phyloP scores from a whole-genome alignment of 2,113 vertebrate genomes.

The Otis tarda region DNA sequence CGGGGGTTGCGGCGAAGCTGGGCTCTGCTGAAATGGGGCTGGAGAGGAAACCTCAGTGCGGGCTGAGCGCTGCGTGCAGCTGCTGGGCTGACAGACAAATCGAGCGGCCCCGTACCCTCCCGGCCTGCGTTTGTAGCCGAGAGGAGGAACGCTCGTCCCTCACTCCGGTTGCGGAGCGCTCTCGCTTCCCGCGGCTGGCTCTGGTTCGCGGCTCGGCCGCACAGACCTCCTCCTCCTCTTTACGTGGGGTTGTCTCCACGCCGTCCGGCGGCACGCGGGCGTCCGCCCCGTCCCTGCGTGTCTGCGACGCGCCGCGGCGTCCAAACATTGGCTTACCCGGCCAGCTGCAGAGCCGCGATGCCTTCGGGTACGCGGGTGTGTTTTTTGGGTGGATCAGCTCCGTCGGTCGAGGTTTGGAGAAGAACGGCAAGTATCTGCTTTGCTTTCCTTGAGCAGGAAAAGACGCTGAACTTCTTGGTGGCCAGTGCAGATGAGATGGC shows the following conservation, averaged over 20 bases:
- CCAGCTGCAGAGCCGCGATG: not conserved
- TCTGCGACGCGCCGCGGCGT: not conserved
- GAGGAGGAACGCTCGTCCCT: constrained; percentile 12
- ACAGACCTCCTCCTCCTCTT: not conserved
- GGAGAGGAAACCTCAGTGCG: not conserved
- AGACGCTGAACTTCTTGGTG: not conserved
- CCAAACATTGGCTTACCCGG: not conserved
- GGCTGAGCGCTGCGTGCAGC: accelerated
- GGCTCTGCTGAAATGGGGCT: constrained; percentile 6
- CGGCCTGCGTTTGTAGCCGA: not conserved
- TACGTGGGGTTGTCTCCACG: not conserved
- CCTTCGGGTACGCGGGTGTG: not conserved
- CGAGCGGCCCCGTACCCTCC: not conserved
- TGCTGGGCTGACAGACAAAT: not conserved
- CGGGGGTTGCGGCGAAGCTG: not conserved
- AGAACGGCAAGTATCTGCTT: not conserved
- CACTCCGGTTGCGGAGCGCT: not conserved
- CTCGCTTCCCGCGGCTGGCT: not conserved
- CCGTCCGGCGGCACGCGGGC: not conserved
- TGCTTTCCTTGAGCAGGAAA: not conserved
- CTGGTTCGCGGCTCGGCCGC: not conserved
- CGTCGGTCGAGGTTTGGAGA: not conserved
- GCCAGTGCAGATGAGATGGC: not conserved
- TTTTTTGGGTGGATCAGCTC: not conserved
- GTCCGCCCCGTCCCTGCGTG: not conserved